phyloP scores from a whole-genome alignment of 1,140 invertebrate species.

The Lasioglossum albipes region DNA sequence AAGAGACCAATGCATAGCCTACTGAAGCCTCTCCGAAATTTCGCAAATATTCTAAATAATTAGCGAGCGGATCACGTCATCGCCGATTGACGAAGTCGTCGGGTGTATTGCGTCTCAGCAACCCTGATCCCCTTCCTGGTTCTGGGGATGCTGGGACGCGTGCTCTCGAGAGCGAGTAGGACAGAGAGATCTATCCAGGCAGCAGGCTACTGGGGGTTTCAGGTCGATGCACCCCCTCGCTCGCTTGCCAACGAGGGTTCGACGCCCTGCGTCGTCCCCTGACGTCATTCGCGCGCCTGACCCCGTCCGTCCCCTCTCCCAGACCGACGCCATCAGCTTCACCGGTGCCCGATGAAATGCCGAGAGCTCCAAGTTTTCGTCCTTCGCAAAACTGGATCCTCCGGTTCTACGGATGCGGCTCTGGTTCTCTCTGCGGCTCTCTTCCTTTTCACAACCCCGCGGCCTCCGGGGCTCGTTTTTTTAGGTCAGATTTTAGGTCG shows the following conservation, averaged over 20 bases:
- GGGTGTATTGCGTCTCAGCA: not conserved
- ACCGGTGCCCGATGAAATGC: slow-evolving; percentile 49
- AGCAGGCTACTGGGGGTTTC: slow-evolving; percentile 72
- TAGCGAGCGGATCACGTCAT: not conserved
- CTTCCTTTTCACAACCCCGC: too few relatives aligned
- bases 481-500: slow-evolving; percentile 27
- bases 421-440: too few relatives aligned
- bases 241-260: slow-evolving; percentile 68
- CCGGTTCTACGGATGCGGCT: not conserved
- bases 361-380: slow-evolving; percentile 50
- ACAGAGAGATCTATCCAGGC: slow-evolving; percentile 32
- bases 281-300: slow-evolving; percentile 73
- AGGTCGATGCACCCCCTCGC: slow-evolving; percentile 75
- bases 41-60: too few relatives aligned
- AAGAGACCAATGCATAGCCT: too few relatives aligned
- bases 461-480: slow-evolving; percentile 12
- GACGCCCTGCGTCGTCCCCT: slow-evolving; percentile 72
- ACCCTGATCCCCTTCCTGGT: not conserved
- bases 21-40: too few relatives aligned
- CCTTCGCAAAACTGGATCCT: slow-evolving; percentile 53
- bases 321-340: slow-evolving; percentile 32
- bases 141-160: slow-evolving; percentile 10
- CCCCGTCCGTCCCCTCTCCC: slow-evolving; percentile 24
- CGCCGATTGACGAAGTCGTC: not conserved
- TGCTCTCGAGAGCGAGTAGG: slow-evolving; percentile 5